Percentiles rank a stretch among this genome's conserved stretches.
phyloP scores from a whole-genome alignment of 37 sponge, comb jelly and placozoan species.

The Ephydatia muelleri region DNA sequence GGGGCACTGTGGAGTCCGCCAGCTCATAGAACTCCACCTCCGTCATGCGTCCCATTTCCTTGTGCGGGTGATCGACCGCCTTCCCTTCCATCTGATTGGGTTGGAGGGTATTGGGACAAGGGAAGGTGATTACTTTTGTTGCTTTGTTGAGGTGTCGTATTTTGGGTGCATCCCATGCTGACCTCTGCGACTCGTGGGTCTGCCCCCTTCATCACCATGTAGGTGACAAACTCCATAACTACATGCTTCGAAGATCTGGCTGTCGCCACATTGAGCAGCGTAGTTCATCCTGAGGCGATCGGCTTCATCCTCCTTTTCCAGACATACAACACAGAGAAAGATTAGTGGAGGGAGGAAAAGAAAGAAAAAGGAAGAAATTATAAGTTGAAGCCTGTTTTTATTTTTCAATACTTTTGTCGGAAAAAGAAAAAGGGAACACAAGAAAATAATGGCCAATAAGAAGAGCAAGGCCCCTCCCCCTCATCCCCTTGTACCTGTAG shows the following conservation, averaged over 20 bases:
- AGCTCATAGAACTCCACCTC: constrained; percentile 77
- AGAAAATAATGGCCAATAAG: not conserved
- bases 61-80: constrained; percentile 27
- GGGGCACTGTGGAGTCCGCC: constrained; percentile 33
- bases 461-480: not conserved
- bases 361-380: too few relatives aligned
- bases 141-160: not conserved
- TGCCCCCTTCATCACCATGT: constrained; percentile 42
- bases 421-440: too few relatives aligned
- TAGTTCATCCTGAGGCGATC: constrained; percentile 55
- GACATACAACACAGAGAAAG: not conserved
- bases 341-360: not conserved
- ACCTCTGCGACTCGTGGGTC: constrained; percentile 72
- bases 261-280: constrained; percentile 39
- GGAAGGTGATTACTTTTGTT: not conserved
- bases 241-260: constrained; percentile 16
- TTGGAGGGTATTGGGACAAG: not conserved
- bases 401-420: not conserved
- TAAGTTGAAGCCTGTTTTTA: not conserved
- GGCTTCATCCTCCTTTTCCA: constrained; percentile 66
- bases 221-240: constrained; percentile 44
- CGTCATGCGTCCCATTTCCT: constrained; percentile 32
- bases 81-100: constrained; percentile 41
- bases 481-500: constrained; percentile 32
- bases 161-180: not conserved